Evolutionary conservation across 2,113 vertebrate genomes (phyloP), one percentile per base, ranked within the genome.

Genomic region (Brienomyrus longianalis): DNA sequence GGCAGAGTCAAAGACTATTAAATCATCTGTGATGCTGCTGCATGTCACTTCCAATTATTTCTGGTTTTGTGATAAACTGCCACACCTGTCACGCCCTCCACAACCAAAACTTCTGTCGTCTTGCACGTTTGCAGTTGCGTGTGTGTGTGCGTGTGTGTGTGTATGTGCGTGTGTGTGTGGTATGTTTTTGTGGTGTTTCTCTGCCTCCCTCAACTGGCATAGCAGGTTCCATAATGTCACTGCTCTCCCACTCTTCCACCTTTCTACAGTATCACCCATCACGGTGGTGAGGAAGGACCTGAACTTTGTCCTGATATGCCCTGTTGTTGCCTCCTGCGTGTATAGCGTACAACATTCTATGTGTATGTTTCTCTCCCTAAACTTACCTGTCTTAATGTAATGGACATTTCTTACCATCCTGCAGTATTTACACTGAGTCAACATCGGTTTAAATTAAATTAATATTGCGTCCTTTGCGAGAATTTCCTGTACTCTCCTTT

Each of bases 21-120:
- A 99, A 99, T 99, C 97, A 99, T 98, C 98, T 98, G 97, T 99
- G 98, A 96, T 96, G 96, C 97, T 98, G 97, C 97, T 97, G 97
- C 96, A 97, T 99, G 98, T 98, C 98, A 98, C 97, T 97, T 98
- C 96, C 96, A 97, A 97, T 99, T 98, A 98, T 98, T 98, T 97
- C 97, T 97, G 97, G 97, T 96, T 97, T 97, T 97, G 97, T 97
- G 97, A 98, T 98, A 97, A 98, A 98, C 97, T 96, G 96, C 96
- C 96, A 97, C 97, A 97, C 97, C 97, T 98, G 97, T 97, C 97
- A 96, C 96, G 96, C 96, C 92, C 91, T 92, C 96, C 91, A 91
- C 94, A 93, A 92, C 94, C 94, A 95, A 95, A 97, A 89, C 80
- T 56, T 62, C 43, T 89, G 21, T 62, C 21, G 3, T 15, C 48